Percentiles rank a stretch among this genome's conserved stretches.
Evolutionary conservation across 1,140 invertebrate genomes (phyloP).

Genomic region (Halictus rubicundus): DNA sequence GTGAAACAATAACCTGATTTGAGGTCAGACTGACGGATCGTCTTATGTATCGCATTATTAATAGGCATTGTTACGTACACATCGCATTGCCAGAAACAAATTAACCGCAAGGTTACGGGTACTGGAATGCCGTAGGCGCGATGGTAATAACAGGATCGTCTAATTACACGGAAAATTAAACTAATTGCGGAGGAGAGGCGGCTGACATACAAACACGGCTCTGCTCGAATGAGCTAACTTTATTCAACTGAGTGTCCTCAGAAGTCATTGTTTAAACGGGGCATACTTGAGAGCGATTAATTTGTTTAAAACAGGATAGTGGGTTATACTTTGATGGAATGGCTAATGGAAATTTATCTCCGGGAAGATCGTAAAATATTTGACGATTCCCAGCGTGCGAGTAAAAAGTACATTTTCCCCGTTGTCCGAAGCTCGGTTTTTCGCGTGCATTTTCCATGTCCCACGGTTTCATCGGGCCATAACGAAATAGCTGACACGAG

Average conservation of each 20-base stretch:
- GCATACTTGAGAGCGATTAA: neutral
- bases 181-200: constrained; percentile 24
- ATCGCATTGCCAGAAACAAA: constrained; percentile 39
- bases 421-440: neutral
- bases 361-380: too few species aligned
- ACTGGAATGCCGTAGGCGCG: constrained; percentile 56
- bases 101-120: constrained; percentile 56
- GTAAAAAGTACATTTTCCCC: neutral
- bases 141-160: constrained; percentile 59
- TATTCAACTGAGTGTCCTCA: neutral
- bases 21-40: neutral
- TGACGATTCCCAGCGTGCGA: neutral
- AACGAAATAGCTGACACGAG: constrained; percentile 23
- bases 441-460: neutral
- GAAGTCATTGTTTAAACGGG: neutral
- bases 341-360: too few species aligned
- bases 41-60: constrained; percentile 33
- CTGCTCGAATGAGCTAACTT: neutral
- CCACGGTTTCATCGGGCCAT: neutral
- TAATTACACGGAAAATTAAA: constrained; percentile 44
- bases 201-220: constrained; percentile 4
- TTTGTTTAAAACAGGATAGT: too few species aligned
- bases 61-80: constrained; percentile 40
- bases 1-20: constrained; percentile 18
- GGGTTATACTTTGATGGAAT: too few species aligned